Conservation (phyloP, 2,888 invertebrate genomes). For the Calephelis perditalis region DNA sequence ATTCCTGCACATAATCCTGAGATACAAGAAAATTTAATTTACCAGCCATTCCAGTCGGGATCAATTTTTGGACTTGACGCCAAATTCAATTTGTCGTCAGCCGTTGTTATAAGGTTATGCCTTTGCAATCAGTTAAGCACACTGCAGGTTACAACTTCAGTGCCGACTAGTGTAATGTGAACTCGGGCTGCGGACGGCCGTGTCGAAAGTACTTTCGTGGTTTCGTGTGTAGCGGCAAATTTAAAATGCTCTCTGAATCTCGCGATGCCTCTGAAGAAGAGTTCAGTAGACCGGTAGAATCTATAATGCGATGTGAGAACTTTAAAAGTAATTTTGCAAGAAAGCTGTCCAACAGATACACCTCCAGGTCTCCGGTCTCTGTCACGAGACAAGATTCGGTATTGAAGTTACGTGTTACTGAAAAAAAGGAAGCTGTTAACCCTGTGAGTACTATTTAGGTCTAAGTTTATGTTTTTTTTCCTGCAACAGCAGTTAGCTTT, state of each 20-base stretch:
- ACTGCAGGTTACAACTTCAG: conserved; percentile 14
- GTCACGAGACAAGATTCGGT: conserved; percentile 42
- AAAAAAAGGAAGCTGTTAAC: conserved; percentile 36
- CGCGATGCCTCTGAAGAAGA: conserved; percentile 46
- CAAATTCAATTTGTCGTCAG: neutral
- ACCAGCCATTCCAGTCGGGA: too few species aligned
- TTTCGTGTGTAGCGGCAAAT: conserved; percentile 39
- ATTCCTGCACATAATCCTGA: too few species aligned
- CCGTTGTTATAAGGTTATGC: neutral
- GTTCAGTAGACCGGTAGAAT: conserved; percentile 64
- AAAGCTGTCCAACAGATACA: conserved; percentile 65
- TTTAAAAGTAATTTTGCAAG: conserved; percentile 72
- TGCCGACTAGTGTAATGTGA: conserved; percentile 37
- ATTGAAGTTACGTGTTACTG: conserved; percentile 43
- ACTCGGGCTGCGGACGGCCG: conserved; percentile 36
- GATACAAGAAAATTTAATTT: too few species aligned
- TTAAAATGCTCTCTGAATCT: conserved; percentile 50
- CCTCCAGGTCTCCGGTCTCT: conserved; percentile 44
- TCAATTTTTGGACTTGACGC: neutral
- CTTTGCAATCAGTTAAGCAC: conserved; percentile 3
- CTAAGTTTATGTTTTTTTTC: too few species aligned
- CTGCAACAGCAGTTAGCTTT: too few species aligned
- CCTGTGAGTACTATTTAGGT: conserved; percentile 45
- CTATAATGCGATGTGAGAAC: conserved; percentile 70
- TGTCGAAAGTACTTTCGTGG: conserved; percentile 35